Evolutionary conservation across 2,797 vertebrate genomes (phyloP), one percentile per base, ranked within the genome.

Genomic region (Bufotes viridis): DNA sequence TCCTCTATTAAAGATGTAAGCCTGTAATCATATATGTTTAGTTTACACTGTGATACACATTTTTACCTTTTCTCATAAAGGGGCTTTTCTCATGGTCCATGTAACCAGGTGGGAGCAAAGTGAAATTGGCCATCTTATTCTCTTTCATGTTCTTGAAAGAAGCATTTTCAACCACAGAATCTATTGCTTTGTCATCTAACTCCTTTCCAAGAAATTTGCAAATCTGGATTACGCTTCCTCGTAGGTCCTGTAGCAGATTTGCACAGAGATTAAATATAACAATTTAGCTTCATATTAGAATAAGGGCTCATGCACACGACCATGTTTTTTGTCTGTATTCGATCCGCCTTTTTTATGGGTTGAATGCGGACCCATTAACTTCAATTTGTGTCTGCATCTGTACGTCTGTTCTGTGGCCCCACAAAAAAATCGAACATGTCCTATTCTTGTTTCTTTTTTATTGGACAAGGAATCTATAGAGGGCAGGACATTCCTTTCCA

Each of bases 91-190:
- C 92, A 0, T 22, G 53, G 92, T 96, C 92, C 95, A 97, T 94
- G 85, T 94, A 51, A 0, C 85, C 6, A 60, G 93, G 90, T 0
- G 95, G 94, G 8, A 96, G 87, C 81, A 96, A 87, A 12, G 93
- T 94, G 88, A 94, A 96, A 92, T 97, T 97, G 67, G 95, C 95
- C 96, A 97, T 96, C 0, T 0, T 88, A 90, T 97, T 97, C 80
- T 72, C 78, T 88, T 95, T 96, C 96, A 96, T 97, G 85, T 26
- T 91, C 57, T 92, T 88, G 34, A 97, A 97, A 49, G 93, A 93
- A 85, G 94, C 94, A 13, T 95, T 82, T 76, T 53, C 42, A 26
- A 94, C 91, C 58, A 96, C 93, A 3, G 91, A 92, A 57, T 95
- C 89, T 82, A 96, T 14, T 13, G 18, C 74, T 76, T 51, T 51